Conservation (phyloP, 92 coral and sea anemone genomes). For the Micromussa lordhowensis region DNA sequence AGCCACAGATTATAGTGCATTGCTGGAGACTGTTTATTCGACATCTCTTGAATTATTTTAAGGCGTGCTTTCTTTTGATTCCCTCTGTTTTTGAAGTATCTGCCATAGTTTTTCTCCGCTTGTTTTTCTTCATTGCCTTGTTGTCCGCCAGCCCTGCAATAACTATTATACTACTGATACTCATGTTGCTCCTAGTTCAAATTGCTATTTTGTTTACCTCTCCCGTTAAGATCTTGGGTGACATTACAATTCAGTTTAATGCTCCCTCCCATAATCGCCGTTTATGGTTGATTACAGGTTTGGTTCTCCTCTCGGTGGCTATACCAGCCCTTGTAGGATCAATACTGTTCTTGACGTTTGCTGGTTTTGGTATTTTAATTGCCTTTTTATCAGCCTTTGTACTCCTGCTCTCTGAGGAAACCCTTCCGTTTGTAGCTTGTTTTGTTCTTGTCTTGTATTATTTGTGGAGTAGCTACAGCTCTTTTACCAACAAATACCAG, state of each 20-base stretch:
- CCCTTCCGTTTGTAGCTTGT: constrained; percentile 9
- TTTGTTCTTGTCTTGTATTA: constrained; percentile 24
- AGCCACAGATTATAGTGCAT: background rate
- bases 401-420: background rate
- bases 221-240: background rate
- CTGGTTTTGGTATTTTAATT: background rate
- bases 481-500: constrained; percentile 34
- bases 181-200: background rate
- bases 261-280: too few relatives aligned
- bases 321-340: background rate
- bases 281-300: background rate
- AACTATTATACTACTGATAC: background rate
- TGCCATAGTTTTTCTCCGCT: background rate
- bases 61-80: background rate
- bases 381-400: background rate
- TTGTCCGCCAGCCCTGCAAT: background rate
- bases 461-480: constrained; percentile 29
- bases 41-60: background rate
- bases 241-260: rapidly evolving
- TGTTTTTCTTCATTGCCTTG: background rate
- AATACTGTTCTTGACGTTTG: background rate
- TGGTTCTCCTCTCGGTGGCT: background rate
- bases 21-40: background rate
- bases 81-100: background rate
- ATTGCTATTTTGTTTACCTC: rapidly evolving